Evolutionary conservation across 2,888 invertebrate species (phyloP).

Genomic region (Lasioglossum villosulum): DNA sequence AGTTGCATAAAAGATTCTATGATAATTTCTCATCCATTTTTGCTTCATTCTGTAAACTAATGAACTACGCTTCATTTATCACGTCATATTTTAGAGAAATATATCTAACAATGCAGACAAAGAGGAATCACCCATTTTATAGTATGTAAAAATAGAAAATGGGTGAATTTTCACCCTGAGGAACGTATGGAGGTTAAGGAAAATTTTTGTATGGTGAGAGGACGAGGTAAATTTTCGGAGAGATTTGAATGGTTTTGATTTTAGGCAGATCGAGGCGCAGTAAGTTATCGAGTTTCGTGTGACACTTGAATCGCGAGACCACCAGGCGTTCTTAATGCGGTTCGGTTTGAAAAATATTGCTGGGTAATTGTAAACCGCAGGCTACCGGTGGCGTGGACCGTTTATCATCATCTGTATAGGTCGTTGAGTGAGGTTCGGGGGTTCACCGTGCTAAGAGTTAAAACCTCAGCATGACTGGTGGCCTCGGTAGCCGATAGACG

Average conservation of each 20-base stretch:
- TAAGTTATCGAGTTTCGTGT: slow-evolving; percentile 8
- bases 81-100: too few species aligned
- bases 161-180: too few species aligned
- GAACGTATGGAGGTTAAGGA: too few species aligned
- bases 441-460: slow-evolving; percentile 80
- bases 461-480: slow-evolving; percentile 84
- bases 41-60: too few species aligned
- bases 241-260: neutral
- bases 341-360: slow-evolving; percentile 61
- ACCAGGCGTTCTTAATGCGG: slow-evolving; percentile 49
- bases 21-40: too few species aligned
- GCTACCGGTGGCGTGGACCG: slow-evolving; percentile 73
- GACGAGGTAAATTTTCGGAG: neutral
- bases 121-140: too few species aligned
- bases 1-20: too few species aligned
- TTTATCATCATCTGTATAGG: slow-evolving; percentile 79
- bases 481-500: slow-evolving; percentile 83
- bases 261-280: neutral
- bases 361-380: slow-evolving; percentile 70
- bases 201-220: neutral
- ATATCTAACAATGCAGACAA: too few species aligned
- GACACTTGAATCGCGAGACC: slow-evolving; percentile 36
- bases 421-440: slow-evolving; percentile 73
- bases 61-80: too few species aligned
- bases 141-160: too few species aligned